Base-by-base conservation (phyloP, 1,140 invertebrate species). In the Brachystomella parvula region DNA sequence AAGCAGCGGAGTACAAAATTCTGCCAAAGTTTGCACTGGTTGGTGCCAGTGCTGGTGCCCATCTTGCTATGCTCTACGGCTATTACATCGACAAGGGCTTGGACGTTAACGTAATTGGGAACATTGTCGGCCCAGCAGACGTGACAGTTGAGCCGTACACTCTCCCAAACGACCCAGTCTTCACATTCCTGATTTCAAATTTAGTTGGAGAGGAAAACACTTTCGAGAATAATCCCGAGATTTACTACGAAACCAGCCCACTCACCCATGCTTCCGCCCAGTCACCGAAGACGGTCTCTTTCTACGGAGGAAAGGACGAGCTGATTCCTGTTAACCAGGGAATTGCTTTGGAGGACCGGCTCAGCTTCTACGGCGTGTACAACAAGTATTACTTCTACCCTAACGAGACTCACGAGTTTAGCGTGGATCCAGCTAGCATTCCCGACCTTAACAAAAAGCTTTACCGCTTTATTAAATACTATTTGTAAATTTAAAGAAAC, bases 381-480 rank as follows among this genome's bases (percentile, higher is more conserved):
- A 63, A 63, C 39, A 63, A 63, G 31, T 47, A 29, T 29, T 21
- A 26, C n/a, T n/a, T 63, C 9, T 63, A 63, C 28, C 61, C 61
- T 3, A 31, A 15, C 3, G 60, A 31, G 17, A 29, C 24, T 9
- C 57, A 59, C 30, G 6, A 17, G 3, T 53, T 53, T 24, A 24
- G n/a, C n/a, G n/a, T 24, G 24, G 24, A 53, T 26, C 15, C 49
- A 19, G 24, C 49, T 9, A 53, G 24, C 24, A 53, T 53, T 53
- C 3, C 9, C 6, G 12, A 53, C 24, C 24, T 24, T 17, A 17
- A 17, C 12, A 53, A 24, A 24, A 53, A 9, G 24, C 21, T 53
- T 15, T 15, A 53, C 49, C 24, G 49, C 12, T 53, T 53, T 24
- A 17, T 53, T 53, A 9, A 53, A 53, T 17, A 12, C 21, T 6